Percentiles rank a stretch among this genome's conserved stretches.
phyloP scores from a whole-genome alignment of 2,888 invertebrate species.

The Oscheius sp. region DNA sequence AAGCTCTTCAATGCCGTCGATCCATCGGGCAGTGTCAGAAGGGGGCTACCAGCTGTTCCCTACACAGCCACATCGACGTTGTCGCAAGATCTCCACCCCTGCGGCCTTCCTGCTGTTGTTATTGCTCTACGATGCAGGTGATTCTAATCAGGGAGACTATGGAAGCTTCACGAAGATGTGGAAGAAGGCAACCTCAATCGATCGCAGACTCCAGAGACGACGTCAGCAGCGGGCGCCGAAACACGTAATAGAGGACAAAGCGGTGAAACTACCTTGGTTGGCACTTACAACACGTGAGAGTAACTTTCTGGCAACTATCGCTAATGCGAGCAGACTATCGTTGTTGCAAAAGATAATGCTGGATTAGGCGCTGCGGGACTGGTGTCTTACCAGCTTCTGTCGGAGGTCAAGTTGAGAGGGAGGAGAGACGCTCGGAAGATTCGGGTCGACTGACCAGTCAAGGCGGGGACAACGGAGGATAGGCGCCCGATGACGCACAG shows the following conservation, averaged over 20 bases:
- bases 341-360: slow-evolving; percentile 4
- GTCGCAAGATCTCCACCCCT: slow-evolving; percentile 1
- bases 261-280: slow-evolving; percentile 22
- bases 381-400: slow-evolving; percentile 16
- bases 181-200: slow-evolving; percentile 31
- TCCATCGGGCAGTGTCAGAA: slow-evolving; percentile 1
- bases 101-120: background rate
- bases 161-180: slow-evolving; percentile 28
- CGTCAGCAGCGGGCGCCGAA: slow-evolving; percentile 24
- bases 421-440: background rate
- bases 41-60: slow-evolving; percentile 18
- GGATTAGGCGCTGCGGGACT: slow-evolving; percentile 12
- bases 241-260: slow-evolving; percentile 20
- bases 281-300: background rate
- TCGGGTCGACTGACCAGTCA: slow-evolving; percentile 33
- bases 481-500: slow-evolving; percentile 28
- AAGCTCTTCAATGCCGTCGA: slow-evolving; percentile 23
- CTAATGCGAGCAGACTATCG: background rate
- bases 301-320: background rate
- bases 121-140: background rate
- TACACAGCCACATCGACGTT: slow-evolving; percentile 17
- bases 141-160: slow-evolving; percentile 19
- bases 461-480: slow-evolving; percentile 23
- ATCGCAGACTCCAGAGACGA: slow-evolving; percentile 28
- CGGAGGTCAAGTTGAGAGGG: slow-evolving; percentile 10